Conservation (phyloP, 1,140 invertebrate species). For the Ceratina calcarata region DNA sequence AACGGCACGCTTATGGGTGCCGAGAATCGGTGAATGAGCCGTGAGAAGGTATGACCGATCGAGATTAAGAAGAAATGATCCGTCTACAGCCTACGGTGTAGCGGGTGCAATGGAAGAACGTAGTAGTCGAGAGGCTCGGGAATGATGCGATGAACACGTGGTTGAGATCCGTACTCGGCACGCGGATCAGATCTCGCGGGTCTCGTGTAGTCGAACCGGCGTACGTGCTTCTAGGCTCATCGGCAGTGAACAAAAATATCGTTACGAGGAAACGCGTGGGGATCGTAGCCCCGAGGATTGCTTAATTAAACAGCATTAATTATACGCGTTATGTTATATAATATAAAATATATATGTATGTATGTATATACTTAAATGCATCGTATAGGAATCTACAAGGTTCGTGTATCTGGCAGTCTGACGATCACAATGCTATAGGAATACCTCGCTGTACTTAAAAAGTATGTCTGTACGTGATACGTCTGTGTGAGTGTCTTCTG, state of each 20-base stretch:
- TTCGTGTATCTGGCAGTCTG: constrained; percentile 73
- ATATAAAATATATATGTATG: constrained; percentile 39
- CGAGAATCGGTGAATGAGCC: neutral
- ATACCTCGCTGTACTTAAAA: constrained; percentile 56
- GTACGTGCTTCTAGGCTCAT: constrained; percentile 22
- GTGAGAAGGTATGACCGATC: neutral
- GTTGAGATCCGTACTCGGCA: constrained; percentile 17
- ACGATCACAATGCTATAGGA: constrained; percentile 67
- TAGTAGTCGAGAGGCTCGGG: neutral
- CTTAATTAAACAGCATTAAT: constrained; percentile 65
- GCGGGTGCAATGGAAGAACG: constrained; percentile 32
- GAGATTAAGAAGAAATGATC: too few relatives aligned
- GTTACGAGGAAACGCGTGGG: constrained; percentile 48
- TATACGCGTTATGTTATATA: constrained; percentile 64
- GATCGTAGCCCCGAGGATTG: constrained; percentile 50
- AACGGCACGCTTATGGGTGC: neutral
- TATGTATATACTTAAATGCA: constrained; percentile 74
- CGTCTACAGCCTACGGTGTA: neutral
- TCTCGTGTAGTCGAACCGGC: constrained; percentile 37
- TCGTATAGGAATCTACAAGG: constrained; percentile 71
- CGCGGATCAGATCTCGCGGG: neutral
- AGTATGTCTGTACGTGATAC: constrained; percentile 2
- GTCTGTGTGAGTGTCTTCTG: neutral
- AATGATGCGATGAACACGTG: neutral
- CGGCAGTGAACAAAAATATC: constrained; percentile 34